These are phyloP conservation scores for Linhomoeus sp. DNA, from an alignment of 2,888 invertebrate species.

Conservation along the genomic window DNA sequence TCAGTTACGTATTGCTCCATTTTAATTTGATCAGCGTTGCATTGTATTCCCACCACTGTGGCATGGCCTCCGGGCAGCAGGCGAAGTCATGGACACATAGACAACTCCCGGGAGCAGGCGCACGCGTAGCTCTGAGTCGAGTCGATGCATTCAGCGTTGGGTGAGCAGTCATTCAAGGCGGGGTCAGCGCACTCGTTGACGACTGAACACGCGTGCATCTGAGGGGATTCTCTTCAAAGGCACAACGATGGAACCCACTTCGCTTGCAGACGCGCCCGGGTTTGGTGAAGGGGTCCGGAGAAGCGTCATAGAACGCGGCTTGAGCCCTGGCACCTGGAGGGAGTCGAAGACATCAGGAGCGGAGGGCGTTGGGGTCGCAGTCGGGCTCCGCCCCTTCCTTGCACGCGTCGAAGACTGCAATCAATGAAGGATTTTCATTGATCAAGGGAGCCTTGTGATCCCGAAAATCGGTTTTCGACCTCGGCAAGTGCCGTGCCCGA, in stretches of 20 bases:
- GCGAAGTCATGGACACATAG: conserved; percentile 19
- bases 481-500: conserved; percentile 21
- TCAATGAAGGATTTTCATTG: too few relatives aligned
- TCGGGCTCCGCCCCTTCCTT: conserved; percentile 10
- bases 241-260: conserved; percentile 19
- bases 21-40: too few relatives aligned
- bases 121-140: conserved; percentile 23
- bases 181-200: conserved; percentile 25
- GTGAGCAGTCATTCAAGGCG: conserved; percentile 18
- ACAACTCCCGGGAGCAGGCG: conserved; percentile 16
- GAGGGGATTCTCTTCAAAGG: too few relatives aligned
- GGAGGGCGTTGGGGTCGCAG: conserved; percentile 22
- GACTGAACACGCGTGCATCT: too few relatives aligned
- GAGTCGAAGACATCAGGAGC: conserved; percentile 24
- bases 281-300: conserved; percentile 14
- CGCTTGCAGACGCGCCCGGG: conserved; percentile 14
- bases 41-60: too few relatives aligned
- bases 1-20: too few relatives aligned
- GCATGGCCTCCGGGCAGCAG: conserved; percentile 22
- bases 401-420: conserved; percentile 17
- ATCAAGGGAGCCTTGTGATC: too few relatives aligned
- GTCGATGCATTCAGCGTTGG: conserved; percentile 22
- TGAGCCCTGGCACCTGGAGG: conserved; percentile 22
- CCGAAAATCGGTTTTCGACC: too few relatives aligned
- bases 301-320: conserved; percentile 19